A percentile compares a stretch with the other conserved stretches of the same genome.
Evolutionary conservation across 2,113 vertebrate genomes (phyloP).

Genomic region (Catharus fuscescens): DNA sequence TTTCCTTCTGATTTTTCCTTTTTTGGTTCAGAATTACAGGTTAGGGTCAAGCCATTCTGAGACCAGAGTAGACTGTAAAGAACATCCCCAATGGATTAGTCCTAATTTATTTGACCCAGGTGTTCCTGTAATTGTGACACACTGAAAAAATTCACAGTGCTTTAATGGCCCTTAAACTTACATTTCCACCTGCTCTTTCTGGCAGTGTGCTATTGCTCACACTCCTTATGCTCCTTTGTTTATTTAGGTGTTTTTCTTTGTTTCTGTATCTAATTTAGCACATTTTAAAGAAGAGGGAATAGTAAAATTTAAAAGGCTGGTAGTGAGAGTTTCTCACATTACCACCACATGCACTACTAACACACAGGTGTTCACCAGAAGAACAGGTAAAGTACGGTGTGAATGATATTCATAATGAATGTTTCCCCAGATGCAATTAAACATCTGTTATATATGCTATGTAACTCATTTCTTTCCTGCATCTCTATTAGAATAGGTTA

Average conservation of each 20-base stretch:
- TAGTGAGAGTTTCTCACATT: constrained; percentile 76
- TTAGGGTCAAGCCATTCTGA: constrained; percentile 41
- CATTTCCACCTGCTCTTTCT: constrained; percentile 74
- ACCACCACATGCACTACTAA: constrained; percentile 71
- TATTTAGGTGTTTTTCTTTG: constrained; percentile 81
- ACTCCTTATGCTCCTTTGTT: constrained; percentile 69
- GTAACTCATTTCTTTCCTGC: constrained; percentile 42
- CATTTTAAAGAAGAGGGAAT: constrained; percentile 65
- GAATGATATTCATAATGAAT: constrained; percentile 59
- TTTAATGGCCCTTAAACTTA: constrained; percentile 69
- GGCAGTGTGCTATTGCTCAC: constrained; percentile 58
- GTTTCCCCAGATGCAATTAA: constrained; percentile 65
- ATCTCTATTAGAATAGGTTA: background rate
- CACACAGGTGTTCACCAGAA: constrained; percentile 63
- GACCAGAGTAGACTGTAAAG: constrained; percentile 48
- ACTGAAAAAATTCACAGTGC: constrained; percentile 66
- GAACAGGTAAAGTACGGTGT: constrained; percentile 66
- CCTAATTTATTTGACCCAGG: constrained; percentile 72
- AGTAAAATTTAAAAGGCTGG: constrained; percentile 75
- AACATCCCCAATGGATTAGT: constrained; percentile 59
- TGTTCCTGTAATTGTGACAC: constrained; percentile 73
- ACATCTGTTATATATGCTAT: constrained; percentile 45
- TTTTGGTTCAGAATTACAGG: background rate
- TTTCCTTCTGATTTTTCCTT: background rate
- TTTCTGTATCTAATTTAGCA: constrained; percentile 80